These are phyloP conservation scores for Euphonia xanthogaster DNA, from an alignment of 2,797 vertebrate genomes.

Conservation along the genomic window DNA sequence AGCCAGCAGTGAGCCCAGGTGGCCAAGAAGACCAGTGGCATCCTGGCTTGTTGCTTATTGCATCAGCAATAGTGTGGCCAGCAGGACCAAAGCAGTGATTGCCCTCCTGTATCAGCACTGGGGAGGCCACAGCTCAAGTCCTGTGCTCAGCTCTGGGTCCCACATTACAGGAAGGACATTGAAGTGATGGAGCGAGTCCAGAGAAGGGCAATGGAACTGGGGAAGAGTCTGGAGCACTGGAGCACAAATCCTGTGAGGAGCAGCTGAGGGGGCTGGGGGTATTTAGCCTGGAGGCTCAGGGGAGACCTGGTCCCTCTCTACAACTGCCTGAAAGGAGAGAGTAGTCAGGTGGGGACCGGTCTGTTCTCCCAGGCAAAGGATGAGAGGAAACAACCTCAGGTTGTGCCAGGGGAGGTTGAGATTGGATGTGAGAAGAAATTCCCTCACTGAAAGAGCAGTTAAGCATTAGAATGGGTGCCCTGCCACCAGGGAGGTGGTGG, in stretches of 20 bases:
- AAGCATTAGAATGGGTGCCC: background rate
- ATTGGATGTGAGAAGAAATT: background rate
- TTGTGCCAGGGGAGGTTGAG: background rate
- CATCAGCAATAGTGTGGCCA: background rate
- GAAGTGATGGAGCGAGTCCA: background rate
- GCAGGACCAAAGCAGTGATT: background rate
- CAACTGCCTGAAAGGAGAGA: background rate
- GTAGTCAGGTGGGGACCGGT: too few relatives aligned
- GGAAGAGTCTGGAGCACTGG: background rate
- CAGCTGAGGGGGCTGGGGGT: background rate
- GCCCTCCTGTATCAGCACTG: background rate
- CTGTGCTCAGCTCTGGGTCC: background rate
- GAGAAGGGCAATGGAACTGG: background rate
- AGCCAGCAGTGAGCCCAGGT: background rate
- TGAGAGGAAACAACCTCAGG: background rate
- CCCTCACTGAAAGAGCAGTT: background rate
- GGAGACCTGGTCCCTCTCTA: background rate
- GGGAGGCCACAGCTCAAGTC: background rate
- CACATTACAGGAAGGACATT: background rate
- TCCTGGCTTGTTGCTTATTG: background rate
- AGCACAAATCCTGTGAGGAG: background rate
- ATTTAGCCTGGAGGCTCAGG: background rate
- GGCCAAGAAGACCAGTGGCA: background rate
- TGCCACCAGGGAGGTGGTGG: background rate
- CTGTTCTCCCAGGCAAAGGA: background rate